Base-by-base conservation (phyloP, 2,888 invertebrate species). In the Leucophora obtusa region DNA sequence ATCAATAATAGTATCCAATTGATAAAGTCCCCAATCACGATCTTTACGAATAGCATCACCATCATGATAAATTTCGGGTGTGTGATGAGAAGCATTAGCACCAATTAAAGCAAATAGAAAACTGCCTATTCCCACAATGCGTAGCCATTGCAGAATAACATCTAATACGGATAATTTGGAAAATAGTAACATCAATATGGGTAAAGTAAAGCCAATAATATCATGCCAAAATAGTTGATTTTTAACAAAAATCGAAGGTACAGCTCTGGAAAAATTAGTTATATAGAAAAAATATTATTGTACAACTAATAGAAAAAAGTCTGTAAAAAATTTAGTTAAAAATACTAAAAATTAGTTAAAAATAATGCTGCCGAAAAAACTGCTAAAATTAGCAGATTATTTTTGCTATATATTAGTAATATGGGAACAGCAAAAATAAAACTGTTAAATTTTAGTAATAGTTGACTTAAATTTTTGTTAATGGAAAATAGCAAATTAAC, bases 1-100 rank as follows among this genome's bases (percentile, higher is more conserved):
- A 86, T 95, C 96, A 28, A 94, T 92, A 0, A 95, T 91, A 0
- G 95, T 92, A 84, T 96, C 95, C 82, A 96, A 76, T 87, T 96
- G 95, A 84, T 93, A 92, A 0, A 96, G 87, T 2, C 96, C 96
- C 95, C 95, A 96, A 87, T 96, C 96, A 18, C 92, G 84, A 79
- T 89, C 87, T 9, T 72, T 10, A 1, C 89, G 84, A 1, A 75
- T 90, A 70, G 92, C 90, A 87, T 96, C 96, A 1, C 95, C 95
- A 85, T 95, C 95, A 86, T 95, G 95, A 82, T 94, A 93, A 69
- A 95, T 93, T 7, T 92, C 92, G 1, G 96, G 95, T 87, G 95
- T 94, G 86, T 95, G 95, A 90, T 96, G 96, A 1, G 93, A 94
- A 0, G 95, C 95, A 84, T 93, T 95, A 0, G 94, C 85, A 0